A percentile compares a stretch with the other conserved stretches of the same genome.
Conservation (phyloP, 2,797 vertebrate genomes). For the Oreortyx pictus region DNA sequence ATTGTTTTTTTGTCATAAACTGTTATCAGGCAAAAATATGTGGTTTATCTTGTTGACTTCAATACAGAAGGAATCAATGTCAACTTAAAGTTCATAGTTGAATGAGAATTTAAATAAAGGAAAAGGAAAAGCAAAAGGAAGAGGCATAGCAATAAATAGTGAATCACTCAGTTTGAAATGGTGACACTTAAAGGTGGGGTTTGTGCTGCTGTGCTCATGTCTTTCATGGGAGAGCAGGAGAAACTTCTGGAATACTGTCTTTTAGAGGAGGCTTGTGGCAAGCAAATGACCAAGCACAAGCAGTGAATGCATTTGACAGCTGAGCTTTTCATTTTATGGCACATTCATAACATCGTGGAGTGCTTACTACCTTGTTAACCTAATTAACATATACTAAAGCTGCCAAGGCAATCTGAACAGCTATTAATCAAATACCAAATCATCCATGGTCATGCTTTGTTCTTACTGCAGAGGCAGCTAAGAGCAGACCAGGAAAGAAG, state of each 20-base stretch:
- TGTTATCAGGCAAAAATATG: not conserved
- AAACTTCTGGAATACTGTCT: not conserved
- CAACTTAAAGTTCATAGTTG: not conserved
- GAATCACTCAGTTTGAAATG: not conserved
- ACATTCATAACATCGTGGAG: conserved; percentile 42
- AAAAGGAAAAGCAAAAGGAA: not conserved
- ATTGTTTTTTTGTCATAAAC: not conserved
- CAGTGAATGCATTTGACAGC: conserved; percentile 33
- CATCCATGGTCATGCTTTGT: not conserved
- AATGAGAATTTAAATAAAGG: not conserved
- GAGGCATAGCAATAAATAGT: not conserved
- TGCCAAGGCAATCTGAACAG: conserved; percentile 37
- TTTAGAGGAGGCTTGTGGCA: not conserved
- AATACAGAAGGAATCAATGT: not conserved
- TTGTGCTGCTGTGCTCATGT: not conserved
- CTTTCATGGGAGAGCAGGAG: not conserved
- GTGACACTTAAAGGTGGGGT: not conserved
- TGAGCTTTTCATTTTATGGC: conserved; percentile 44
- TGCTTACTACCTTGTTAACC: conserved; percentile 58
- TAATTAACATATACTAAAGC: conserved; percentile 40
- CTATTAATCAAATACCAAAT: conserved; percentile 47
- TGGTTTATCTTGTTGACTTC: not conserved
- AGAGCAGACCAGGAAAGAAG: not conserved
- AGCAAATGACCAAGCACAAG: not conserved
- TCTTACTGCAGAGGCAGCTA: not conserved